Base-by-base conservation (phyloP, 1,140 invertebrate genomes). In the Marisa cornuarietis region DNA sequence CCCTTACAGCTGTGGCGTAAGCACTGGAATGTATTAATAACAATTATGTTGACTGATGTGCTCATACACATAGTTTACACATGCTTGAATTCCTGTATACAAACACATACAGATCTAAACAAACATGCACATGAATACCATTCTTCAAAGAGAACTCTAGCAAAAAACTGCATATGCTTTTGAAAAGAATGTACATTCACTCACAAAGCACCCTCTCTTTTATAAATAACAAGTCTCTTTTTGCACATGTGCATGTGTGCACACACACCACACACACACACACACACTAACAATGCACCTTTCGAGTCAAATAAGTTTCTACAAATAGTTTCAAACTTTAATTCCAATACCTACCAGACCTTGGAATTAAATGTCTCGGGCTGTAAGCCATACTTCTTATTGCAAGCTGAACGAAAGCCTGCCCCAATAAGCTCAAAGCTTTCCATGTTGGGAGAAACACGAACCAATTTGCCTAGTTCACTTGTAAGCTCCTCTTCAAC, bases 391-490 rank as follows among this genome's bases (percentile, higher is more conserved):
- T 69, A 72, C 31, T 68, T 77, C 74, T 83, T 83, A 71, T 78
- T 80, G 73, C 75, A 83, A 9, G 75, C 69, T 76, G 82, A 81
- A 18, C 76, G 71, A 52, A 83, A 85, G 13, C 79, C 82, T 9
- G 84, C 71, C 9, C 80, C 79, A 20, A 85, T 83, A 18, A 85
- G 58, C 54, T 85, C 84, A 79, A 85, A 79, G n/a, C 80, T 68
- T 58, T 83, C 77, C 72, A 85, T 54, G 31, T 75, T 58, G 2
- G 84, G 82, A 71, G 82, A 85, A 0, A 62, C 69, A 22, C n/a
- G 42, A 42, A 79, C 73, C 26, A 80, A 75, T n/a, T 58, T 26
- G 11, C 63, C 63, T 14, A 82, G 54, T 26, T 75, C 72, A 68
- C 54, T 78, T 10, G 24, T 62, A 26, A 71, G 61, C 49, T 73